Conservation (phyloP, 1,140 invertebrate genomes). For the Diachasmimorpha longicaudata region DNA sequence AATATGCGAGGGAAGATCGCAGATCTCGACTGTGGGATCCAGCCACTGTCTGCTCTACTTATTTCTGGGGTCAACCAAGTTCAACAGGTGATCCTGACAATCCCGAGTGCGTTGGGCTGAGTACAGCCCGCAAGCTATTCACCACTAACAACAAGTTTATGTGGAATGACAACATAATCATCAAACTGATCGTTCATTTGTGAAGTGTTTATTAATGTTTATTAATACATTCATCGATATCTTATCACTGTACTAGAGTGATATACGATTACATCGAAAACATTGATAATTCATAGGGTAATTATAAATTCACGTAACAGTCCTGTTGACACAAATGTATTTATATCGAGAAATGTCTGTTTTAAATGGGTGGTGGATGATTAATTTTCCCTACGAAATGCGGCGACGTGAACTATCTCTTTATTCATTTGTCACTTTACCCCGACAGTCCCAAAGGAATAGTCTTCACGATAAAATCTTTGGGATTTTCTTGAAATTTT, state of each 20-base stretch:
- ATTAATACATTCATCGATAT: not conserved
- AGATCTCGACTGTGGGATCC: constrained; percentile 62
- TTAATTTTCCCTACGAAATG: too few species aligned
- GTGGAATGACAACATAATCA: constrained; percentile 49
- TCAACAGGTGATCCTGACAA: constrained; percentile 48
- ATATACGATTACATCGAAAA: not conserved
- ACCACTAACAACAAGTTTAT: constrained; percentile 43
- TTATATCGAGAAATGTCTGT: too few species aligned
- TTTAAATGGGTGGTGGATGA: too few species aligned
- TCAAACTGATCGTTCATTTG: constrained; percentile 61
- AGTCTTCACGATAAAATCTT: too few species aligned
- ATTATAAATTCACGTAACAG: not conserved
- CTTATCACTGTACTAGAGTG: not conserved
- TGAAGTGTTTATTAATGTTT: constrained; percentile 27
- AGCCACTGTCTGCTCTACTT: constrained; percentile 53
- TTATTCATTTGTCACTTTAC: too few species aligned
- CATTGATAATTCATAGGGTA: not conserved
- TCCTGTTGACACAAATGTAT: too few species aligned
- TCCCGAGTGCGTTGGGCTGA: constrained; percentile 61
- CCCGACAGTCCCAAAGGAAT: too few species aligned
- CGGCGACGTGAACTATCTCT: too few species aligned
- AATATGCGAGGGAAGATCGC: constrained; percentile 45
- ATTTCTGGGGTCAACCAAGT: constrained; percentile 59
- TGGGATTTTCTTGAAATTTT: too few species aligned
- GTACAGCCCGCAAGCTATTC: constrained; percentile 54